phyloP scores from a whole-genome alignment of 2,113 vertebrate species.

The Mormyrus lacerda region DNA sequence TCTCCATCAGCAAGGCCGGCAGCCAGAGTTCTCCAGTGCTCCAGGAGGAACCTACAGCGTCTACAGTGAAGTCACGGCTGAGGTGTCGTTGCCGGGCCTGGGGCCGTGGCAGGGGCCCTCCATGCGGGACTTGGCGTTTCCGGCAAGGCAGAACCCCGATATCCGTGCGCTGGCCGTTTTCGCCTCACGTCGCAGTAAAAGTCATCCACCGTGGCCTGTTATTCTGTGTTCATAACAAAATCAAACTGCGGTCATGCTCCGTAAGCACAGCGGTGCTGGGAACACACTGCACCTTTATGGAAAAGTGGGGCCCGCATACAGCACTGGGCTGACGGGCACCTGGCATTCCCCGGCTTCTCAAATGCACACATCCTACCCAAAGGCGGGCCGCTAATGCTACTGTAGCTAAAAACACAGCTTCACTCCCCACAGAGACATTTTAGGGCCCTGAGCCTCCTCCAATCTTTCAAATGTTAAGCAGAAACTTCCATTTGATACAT shows the following conservation, averaged over 20 bases:
- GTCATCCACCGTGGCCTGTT: slow-evolving; percentile 13
- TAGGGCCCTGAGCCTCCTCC: background rate
- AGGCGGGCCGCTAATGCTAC: background rate
- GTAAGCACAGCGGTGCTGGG: slow-evolving; percentile 19
- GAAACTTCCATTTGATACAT: background rate
- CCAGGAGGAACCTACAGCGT: background rate
- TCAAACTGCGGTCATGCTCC: slow-evolving; percentile 27
- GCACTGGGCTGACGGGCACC: background rate
- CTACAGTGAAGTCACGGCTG: background rate
- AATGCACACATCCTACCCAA: background rate
- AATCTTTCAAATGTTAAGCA: background rate
- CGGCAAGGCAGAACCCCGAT: background rate
- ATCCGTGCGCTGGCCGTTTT: background rate
- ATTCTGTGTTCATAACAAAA: slow-evolving; percentile 29
- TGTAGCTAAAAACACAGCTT: background rate
- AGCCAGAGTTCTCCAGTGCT: background rate
- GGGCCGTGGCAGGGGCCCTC: background rate
- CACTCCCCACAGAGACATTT: background rate
- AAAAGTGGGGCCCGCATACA: background rate
- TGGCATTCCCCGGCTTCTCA: background rate
- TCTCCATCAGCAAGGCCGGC: background rate
- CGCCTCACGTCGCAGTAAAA: slow-evolving; percentile 17
- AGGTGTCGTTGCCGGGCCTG: background rate
- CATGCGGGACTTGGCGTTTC: background rate
- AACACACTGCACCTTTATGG: background rate